A percentile compares a stretch with the other conserved stretches of the same genome.
Conservation (phyloP, 2,113 vertebrate genomes). For the Sylvilagus bachmani region DNA sequence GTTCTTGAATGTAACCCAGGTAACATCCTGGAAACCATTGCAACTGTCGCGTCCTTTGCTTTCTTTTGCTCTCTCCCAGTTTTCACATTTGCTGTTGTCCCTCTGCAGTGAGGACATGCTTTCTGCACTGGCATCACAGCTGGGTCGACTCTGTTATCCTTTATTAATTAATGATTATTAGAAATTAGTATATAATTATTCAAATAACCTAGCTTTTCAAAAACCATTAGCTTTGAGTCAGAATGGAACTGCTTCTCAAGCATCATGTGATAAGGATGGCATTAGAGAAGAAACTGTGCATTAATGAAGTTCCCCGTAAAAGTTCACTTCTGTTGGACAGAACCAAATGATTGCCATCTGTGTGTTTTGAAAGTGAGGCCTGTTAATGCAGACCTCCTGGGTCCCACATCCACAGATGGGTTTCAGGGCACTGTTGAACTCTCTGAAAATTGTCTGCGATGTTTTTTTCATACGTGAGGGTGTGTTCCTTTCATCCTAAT, state of each 20-base stretch:
- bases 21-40: background rate
- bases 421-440: background rate
- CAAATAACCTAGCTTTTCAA: background rate
- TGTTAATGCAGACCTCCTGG: background rate
- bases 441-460: background rate
- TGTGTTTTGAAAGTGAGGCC: background rate
- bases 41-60: background rate
- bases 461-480: background rate
- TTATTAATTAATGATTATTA: constrained; percentile 6
- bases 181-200: background rate
- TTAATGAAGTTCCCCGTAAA: background rate
- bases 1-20: background rate
- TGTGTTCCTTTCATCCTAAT: background rate
- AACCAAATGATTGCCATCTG: background rate
- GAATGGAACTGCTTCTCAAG: background rate
- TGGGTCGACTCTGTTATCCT: background rate
- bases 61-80: background rate
- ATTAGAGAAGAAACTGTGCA: background rate
- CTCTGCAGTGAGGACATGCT: background rate
- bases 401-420: background rate
- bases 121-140: background rate
- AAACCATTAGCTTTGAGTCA: background rate
- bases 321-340: background rate
- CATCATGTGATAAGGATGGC: background rate
- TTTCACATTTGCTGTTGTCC: background rate